These are phyloP conservation scores for Hirtodrosophila cameraria DNA, from an alignment of 2,888 invertebrate species.

Conservation along the genomic window DNA sequence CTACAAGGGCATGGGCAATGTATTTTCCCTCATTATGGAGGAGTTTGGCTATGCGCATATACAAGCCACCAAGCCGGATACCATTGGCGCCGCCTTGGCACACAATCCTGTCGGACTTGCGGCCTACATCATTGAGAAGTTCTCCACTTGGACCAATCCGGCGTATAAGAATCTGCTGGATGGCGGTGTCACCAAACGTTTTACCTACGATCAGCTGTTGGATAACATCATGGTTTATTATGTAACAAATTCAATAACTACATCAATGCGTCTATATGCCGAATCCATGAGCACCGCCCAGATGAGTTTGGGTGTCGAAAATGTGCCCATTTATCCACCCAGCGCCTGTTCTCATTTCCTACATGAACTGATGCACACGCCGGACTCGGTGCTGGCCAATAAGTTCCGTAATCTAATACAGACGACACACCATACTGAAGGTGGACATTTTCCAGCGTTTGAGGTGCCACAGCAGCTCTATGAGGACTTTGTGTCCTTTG, in stretches of 20 bases:
- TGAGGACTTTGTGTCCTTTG: constrained; percentile 88
- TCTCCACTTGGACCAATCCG: constrained; percentile 88
- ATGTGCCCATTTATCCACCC: constrained; percentile 88
- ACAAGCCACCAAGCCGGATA: constrained; percentile 95
- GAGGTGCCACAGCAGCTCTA: constrained; percentile 90
- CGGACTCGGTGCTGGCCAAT: constrained; percentile 86
- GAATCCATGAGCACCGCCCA: constrained; percentile 85
- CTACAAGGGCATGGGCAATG: constrained; percentile 83
- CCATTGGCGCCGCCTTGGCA: constrained; percentile 86
- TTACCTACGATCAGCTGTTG: constrained; percentile 85
- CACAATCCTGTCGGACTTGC: constrained; percentile 91
- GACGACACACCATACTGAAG: constrained; percentile 87
- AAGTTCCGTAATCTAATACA: constrained; percentile 89
- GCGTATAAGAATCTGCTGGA: constrained; percentile 85
- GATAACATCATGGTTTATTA: constrained; percentile 94
- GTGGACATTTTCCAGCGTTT: constrained; percentile 95
- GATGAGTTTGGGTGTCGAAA: constrained; percentile 64
- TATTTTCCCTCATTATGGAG: constrained; percentile 71
- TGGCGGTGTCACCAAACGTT: constrained; percentile 87
- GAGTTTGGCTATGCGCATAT: constrained; percentile 89
- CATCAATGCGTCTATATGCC: constrained; percentile 89
- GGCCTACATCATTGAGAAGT: constrained; percentile 95
- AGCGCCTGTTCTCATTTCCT: constrained; percentile 90
- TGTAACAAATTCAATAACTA: constrained; percentile 89
- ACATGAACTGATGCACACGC: constrained; percentile 87